Base-by-base conservation (phyloP, 2,797 vertebrate genomes). In the Eleutherodactylus coqui region DNA sequence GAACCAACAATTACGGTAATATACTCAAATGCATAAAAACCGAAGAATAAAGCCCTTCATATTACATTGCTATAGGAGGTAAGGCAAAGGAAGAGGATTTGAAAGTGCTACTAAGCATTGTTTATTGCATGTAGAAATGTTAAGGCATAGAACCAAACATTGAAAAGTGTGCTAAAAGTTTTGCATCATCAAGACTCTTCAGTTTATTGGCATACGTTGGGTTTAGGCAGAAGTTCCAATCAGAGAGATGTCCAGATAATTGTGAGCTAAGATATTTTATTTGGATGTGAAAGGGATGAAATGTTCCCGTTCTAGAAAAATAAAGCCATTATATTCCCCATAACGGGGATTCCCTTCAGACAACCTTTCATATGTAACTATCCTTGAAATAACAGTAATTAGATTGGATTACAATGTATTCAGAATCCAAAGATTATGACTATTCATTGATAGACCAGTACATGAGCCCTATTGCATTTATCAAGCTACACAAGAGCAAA, bases 261-360 rank as follows among this genome's bases (percentile, higher is more conserved):
- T 43, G n/a, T 73, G 41, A 73, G 38, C 21, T 45, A 4, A 27
- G 21, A 73, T 73, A 8, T 45, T 73, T 73, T 45, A 17, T 41
- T 73, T 73, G 70, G 70, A 73, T 73, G 70, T 5, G 19, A 43
- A 73, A 45, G 27, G 13, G 21, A 43, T 6, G 38, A 43, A 16
- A 16, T 73, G 41, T 45, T 73, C 70, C 70, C 70, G 45, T 73
- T 43, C 1, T 73, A 45, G 5, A 43, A 27, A 73, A 45, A 73
- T 45, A 45, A 73, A 45, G 21, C 41, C 24, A 7, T 38, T 2
- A 8, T 21, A 21, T 36, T 69, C 8, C 67, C 34, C 41, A 45
- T 45, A 45, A 73, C n/a, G 67, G 67, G 67, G 67, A 70, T 70
- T 70, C 36, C 67, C 67, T 41, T 43, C 36, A 70, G 36, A 70